Evolutionary conservation across 92 coral and sea anemone genomes (phyloP), one percentile per base, ranked within the genome.

Genomic region (Zoanthus gigantus): DNA sequence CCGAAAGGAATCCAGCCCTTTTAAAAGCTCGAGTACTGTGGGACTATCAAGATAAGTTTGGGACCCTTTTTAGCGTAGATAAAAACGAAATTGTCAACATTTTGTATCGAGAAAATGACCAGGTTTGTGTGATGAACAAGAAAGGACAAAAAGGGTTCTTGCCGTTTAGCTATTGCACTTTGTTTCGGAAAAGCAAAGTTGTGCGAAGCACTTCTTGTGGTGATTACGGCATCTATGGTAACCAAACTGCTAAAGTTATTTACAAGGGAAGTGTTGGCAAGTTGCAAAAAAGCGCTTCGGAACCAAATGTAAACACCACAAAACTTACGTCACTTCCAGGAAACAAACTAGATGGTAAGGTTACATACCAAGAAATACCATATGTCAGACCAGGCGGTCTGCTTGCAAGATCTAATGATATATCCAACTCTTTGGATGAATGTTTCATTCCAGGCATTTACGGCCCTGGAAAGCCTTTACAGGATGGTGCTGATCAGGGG

Each of bases 151-250:
- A 90, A 72, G 98, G 98, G 5, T 95, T 93, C 67, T 72, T 95
- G 61, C 98, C 98, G 45, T 93, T 95, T 69, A 93, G 88, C 65
- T 95, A 93, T 74, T 95, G 98, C 82, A 82, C 98, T 16, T 72
- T 95, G 31, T 85, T 91, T n/a, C 82, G 92, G 42, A 95, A 93
- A 61, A 92, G 77, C 56, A 90, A 93, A 79, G 37, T 82, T 63
- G 30, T 54, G 37, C 72, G 74, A 72, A 48, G 45, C 14, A 8
- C 77, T 8, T 44, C 56, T 14, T 58, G 75, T 47, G 23, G 54
- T 8, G 58, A 13, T 9, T 65, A 66, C 46, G 23, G 67, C 23
- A 81, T 3, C 5, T 9, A 42, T 66, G 23, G 61, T 34, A 79
- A 57, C 18, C 15, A 79, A 5, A 69, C n/a, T 44, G 60, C 75